phyloP scores from a whole-genome alignment of 2,113 vertebrate species.

The Cervus canadensis region DNA sequence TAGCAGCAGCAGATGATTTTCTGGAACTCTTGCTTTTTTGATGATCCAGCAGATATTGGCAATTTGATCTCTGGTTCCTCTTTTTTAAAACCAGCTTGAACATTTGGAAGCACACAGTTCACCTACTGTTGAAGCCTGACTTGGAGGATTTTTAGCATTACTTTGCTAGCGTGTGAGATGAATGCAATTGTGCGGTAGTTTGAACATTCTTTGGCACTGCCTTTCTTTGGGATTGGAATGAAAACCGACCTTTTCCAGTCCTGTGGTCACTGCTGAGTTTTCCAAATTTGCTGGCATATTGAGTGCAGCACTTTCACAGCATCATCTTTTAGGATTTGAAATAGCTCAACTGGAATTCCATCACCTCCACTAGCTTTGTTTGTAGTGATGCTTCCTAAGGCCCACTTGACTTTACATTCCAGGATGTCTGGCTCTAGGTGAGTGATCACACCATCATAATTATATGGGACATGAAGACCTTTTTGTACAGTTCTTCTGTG shows the following conservation, averaged over 20 bases:
- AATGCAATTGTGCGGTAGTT: accelerated
- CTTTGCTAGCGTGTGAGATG: neutral
- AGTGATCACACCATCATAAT: neutral
- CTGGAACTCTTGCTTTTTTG: neutral
- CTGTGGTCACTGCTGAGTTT: neutral
- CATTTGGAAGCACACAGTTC: neutral
- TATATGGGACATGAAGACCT: neutral
- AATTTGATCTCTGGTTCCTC: neutral
- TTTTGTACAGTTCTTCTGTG: neutral
- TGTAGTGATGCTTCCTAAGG: neutral
- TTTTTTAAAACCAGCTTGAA: neutral
- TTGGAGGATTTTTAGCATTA: neutral
- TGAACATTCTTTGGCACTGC: neutral
- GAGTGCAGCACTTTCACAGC: neutral
- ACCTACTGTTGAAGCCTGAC: neutral
- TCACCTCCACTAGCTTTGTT: neutral
- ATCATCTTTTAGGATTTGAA: neutral
- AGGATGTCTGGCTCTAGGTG: neutral
- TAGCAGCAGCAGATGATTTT: neutral
- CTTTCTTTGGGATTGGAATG: neutral
- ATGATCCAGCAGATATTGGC: neutral
- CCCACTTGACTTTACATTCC: neutral
- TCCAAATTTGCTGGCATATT: neutral
- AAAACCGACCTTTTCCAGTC: neutral
- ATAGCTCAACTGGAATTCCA: neutral